phyloP scores from a whole-genome alignment of 2,797 vertebrate species.

The Chelidonichthys spinosus region DNA sequence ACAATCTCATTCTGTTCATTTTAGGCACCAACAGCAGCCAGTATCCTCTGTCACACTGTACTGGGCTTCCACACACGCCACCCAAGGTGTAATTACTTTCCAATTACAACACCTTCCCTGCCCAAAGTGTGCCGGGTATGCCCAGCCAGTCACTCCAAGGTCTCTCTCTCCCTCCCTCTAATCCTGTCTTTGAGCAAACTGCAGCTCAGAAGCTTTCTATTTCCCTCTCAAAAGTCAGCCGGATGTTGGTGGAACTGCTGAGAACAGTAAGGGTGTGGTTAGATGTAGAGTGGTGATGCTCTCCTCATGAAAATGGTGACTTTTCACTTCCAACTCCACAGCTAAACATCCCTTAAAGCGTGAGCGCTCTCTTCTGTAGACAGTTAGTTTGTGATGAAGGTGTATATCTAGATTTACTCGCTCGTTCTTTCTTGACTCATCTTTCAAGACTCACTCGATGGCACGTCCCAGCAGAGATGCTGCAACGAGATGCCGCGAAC shows the following conservation, averaged over 20 bases:
- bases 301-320: conserved; percentile 37
- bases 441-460: conserved; percentile 3
- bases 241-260: conserved; percentile 30
- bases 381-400: background rate
- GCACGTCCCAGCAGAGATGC: background rate
- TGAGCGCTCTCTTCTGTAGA: background rate
- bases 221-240: conserved; percentile 18
- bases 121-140: conserved; percentile 29
- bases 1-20: background rate
- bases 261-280: conserved; percentile 15
- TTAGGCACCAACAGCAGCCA: conserved; percentile 1
- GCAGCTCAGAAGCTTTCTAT: conserved; percentile 22
- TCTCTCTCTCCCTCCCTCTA: conserved; percentile 13
- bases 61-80: conserved; percentile 39
- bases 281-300: conserved; percentile 2
- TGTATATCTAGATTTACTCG: background rate
- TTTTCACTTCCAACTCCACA: conserved; percentile 33
- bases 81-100: conserved; percentile 36
- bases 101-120: conserved; percentile 36
- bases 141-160: conserved; percentile 32
- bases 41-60: conserved; percentile 28
- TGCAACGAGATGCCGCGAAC: conserved; percentile 14
- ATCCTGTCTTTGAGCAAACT: conserved; percentile 41
- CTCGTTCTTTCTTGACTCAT: background rate
- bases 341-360: conserved; percentile 10